Evolutionary conservation across 2,113 vertebrate species (phyloP).

Genomic region (Anas platyrhynchos): DNA sequence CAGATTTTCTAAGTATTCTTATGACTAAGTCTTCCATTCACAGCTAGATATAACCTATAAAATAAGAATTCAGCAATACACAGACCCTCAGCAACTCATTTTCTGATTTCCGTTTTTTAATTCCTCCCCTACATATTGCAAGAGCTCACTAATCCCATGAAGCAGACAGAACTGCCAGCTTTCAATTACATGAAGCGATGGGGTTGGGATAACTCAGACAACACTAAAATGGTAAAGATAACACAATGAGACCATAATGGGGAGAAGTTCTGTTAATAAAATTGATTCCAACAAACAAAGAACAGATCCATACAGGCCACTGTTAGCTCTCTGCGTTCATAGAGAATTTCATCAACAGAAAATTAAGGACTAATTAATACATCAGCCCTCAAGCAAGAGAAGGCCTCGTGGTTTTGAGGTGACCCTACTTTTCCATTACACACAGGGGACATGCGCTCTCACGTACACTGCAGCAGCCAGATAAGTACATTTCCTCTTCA

Average conservation of each 20-base stretch:
- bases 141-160: neutral
- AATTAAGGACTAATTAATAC: neutral
- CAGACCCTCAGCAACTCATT: neutral
- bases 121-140: neutral
- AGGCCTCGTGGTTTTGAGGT: neutral
- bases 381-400: neutral
- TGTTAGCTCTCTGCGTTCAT: neutral
- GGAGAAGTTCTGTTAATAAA: neutral
- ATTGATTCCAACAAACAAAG: neutral
- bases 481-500: neutral
- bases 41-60: neutral
- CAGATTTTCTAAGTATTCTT: neutral
- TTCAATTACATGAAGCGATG: neutral
- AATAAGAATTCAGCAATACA: neutral
- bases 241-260: neutral
- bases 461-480: neutral
- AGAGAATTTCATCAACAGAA: neutral
- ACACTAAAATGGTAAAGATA: neutral
- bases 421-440: neutral
- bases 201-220: neutral
- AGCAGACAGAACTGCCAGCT: neutral
- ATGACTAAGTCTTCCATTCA: neutral
- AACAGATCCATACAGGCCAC: neutral
- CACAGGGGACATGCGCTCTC: fast-evolving
- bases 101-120: neutral